phyloP scores from a whole-genome alignment of 2,888 invertebrate species.

The Ditula angustiorana region DNA sequence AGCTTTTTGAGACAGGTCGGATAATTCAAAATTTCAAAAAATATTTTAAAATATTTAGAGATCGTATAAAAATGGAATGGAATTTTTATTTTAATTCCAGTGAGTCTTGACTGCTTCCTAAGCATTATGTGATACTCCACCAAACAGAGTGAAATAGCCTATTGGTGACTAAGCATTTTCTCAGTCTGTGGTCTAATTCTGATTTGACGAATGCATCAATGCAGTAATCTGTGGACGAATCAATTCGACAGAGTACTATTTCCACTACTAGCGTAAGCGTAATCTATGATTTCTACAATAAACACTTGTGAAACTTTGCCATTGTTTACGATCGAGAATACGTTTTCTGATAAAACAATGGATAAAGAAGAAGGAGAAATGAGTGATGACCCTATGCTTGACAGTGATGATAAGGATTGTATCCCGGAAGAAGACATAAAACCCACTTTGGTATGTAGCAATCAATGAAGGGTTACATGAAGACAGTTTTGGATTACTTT shows the following conservation, averaged over 20 bases:
- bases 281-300: not conserved
- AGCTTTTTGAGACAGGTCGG: too few species aligned
- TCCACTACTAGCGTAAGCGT: not conserved
- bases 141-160: too few species aligned
- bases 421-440: slow-evolving; percentile 48
- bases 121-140: too few species aligned
- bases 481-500: not conserved
- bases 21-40: too few species aligned
- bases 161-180: slow-evolving; percentile 1
- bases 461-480: not conserved
- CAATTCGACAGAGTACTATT: not conserved
- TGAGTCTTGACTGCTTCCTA: too few species aligned
- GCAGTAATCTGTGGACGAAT: not conserved
- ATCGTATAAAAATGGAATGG: too few species aligned
- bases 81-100: too few species aligned
- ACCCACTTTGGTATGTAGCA: slow-evolving; percentile 57
- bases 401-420: slow-evolving; percentile 59
- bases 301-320: not conserved
- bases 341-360: slow-evolving; percentile 51
- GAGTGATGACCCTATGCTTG: slow-evolving; percentile 77
- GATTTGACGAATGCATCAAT: not conserved
- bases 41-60: too few species aligned
- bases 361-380: slow-evolving; percentile 82
- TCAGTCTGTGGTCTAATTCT: not conserved
- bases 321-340: not conserved